A percentile compares a stretch with the other conserved stretches of the same genome.
Evolutionary conservation across 1,140 invertebrate genomes (phyloP).

Genomic region (Stratiolaelaps scimitus): DNA sequence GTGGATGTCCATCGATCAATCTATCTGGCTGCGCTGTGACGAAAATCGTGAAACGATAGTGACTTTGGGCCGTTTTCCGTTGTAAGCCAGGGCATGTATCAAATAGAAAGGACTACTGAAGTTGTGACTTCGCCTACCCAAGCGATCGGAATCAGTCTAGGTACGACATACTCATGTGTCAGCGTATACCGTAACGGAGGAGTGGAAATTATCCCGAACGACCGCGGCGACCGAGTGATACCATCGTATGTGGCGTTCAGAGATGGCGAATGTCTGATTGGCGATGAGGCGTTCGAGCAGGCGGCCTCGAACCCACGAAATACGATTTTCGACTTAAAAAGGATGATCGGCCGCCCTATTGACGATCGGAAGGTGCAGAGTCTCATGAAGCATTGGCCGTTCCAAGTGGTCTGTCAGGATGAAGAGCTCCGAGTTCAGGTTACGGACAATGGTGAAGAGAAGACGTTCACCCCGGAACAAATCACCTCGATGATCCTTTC

Average conservation of each 20-base stretch:
- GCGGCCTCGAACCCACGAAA: conserved; percentile 76
- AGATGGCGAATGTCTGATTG: conserved; percentile 39
- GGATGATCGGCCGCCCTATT: conserved; percentile 41
- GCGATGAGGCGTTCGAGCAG: conserved; percentile 48
- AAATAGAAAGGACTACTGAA: no score
- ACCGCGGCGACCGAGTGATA: conserved; percentile 39
- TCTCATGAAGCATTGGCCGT: conserved; percentile 42
- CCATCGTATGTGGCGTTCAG: no score
- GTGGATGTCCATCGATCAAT: no score
- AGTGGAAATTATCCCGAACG: conserved; percentile 24
- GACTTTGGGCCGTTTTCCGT: no score
- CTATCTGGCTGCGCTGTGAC: no score
- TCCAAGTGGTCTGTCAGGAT: conserved; percentile 38
- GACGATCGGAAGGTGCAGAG: conserved; percentile 42
- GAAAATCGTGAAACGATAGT: no score
- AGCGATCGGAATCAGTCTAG: no score
- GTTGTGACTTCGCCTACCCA: no score
- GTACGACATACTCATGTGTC: no score
- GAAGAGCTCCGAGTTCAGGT: conserved; percentile 40
- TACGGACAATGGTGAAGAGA: conserved; percentile 36
- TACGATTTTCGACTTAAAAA: conserved; percentile 68
- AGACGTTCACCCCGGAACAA: conserved; percentile 41
- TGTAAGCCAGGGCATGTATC: no score
- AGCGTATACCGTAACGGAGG: background rate
- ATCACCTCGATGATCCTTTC: conserved; percentile 40